Base-by-base conservation (phyloP, 1,140 invertebrate species). In the Protaetia brevitarsis region DNA sequence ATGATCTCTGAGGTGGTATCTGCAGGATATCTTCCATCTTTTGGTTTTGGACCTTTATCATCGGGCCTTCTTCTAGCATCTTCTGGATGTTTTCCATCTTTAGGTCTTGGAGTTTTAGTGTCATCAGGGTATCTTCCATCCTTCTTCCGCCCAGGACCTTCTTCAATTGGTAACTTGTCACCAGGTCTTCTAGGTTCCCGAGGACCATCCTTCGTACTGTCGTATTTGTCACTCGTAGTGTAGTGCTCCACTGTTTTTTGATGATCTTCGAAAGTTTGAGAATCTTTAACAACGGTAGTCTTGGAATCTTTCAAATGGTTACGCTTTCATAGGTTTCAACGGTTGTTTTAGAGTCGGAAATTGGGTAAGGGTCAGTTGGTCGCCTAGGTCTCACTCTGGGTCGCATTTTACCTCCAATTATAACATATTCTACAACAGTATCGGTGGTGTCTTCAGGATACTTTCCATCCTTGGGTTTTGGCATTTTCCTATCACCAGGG, bases 211-310 rank as follows among this genome's bases (percentile, higher is more conserved):
- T 68, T 73, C 5, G 68, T 64, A 30, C 64, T 68, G 10, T 62
- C 60, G 56, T 27, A 58, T 31, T 64, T 21, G 28, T 65, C 26
- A 23, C 66, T 67, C 21, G 62, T 72, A 3, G 66, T 64, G 28
- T 69, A 71, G 27, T 74, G 66, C 27, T 73, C 71, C 3, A 63
- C 61, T 7, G 66, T 70, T 36, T 11, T 71, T 59, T 71, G 51
- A 58, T 69, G 66, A 57, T 74, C 73, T 8, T 69, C 41, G 31
- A 72, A 71, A 3, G 68, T 72, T 66, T 74, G 67, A 2, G 70
- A 70, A 60, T 76, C 74, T 68, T 73, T 72, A 13, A 67, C 67
- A 8, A 70, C 34, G 27, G 67, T 69, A 0, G 68, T 74, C 67
- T 70, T 71, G 2, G 65, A 65, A 66, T 74, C 69, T 28, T 59